Evolutionary conservation across 2,113 vertebrate genomes (phyloP).

Genomic region (Eptatretus burgeri): DNA sequence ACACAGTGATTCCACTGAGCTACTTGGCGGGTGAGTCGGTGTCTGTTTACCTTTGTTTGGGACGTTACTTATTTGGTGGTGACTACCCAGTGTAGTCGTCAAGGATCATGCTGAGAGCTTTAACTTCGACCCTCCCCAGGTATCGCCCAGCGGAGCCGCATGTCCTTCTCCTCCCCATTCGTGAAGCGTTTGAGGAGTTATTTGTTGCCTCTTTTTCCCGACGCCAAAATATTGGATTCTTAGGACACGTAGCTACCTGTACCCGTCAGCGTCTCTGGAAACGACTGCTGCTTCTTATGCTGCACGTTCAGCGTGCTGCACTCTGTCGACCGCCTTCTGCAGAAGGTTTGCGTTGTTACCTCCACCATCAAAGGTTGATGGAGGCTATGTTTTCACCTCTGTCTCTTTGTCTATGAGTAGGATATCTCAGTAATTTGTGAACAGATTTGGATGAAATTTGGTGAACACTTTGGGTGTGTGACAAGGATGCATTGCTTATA

Average conservation of each 20-base stretch:
- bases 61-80: neutral
- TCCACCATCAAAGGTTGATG: too few species aligned
- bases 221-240: conserved; percentile 68
- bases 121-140: conserved; percentile 16
- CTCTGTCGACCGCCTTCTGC: too few species aligned
- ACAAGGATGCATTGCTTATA: too few species aligned
- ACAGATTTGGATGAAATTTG: too few species aligned
- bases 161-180: conserved; percentile 53
- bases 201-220: conserved; percentile 76
- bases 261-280: conserved; percentile 71
- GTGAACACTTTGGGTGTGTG: too few species aligned
- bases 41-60: too few species aligned
- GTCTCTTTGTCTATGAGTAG: too few species aligned
- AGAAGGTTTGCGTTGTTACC: too few species aligned
- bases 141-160: conserved; percentile 79
- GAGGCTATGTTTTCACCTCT: too few species aligned
- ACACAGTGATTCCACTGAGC: conserved; percentile 75
- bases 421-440: too few species aligned
- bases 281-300: conserved; percentile 71
- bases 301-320: conserved; percentile 30
- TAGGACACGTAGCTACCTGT: conserved; percentile 85
- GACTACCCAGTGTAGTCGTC: neutral
- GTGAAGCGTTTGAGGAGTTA: conserved; percentile 70
- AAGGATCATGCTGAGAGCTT: conserved; percentile 7
- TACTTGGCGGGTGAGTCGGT: conserved; percentile 56